A percentile compares a stretch with the other conserved stretches of the same genome.
Evolutionary conservation across 2,797 vertebrate species (phyloP).

Genomic region (Pangasius krempfi): DNA sequence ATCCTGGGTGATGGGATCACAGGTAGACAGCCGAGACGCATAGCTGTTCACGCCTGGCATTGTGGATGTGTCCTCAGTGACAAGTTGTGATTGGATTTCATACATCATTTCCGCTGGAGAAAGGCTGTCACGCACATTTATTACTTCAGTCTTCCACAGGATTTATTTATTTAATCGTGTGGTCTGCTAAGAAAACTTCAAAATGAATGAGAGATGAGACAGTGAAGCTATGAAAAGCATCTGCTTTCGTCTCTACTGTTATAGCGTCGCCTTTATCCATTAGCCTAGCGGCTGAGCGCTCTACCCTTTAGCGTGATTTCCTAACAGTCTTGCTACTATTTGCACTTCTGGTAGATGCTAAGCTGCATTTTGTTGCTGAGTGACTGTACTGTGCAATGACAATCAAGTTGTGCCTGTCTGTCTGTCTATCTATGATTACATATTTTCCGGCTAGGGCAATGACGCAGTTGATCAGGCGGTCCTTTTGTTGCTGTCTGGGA

Average conservation of each 20-base stretch:
- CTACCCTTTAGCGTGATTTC: background rate
- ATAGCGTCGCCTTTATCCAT: background rate
- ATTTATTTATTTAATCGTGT: background rate
- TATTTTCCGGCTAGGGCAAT: too few species aligned
- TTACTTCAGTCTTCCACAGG: background rate
- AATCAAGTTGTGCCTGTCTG: too few species aligned
- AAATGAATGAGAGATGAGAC: background rate
- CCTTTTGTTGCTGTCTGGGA: background rate
- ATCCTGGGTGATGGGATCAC: background rate
- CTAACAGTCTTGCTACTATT: background rate
- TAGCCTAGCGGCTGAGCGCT: background rate
- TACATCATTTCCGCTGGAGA: background rate
- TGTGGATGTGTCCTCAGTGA: background rate
- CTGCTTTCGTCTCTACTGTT: background rate
- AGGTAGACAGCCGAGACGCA: background rate
- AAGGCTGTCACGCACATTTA: background rate
- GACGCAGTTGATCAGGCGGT: background rate
- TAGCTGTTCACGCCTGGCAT: background rate
- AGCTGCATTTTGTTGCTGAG: too few species aligned
- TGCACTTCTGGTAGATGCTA: too few species aligned
- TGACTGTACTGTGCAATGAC: too few species aligned
- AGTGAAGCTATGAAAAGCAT: background rate
- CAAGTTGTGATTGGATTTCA: background rate
- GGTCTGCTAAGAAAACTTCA: background rate
- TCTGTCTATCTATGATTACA: too few species aligned